Percentiles rank a stretch among this genome's conserved stretches.
Evolutionary conservation across 2,113 vertebrate species (phyloP).

Genomic region (Sinocyclocheilus maitianheensis): DNA sequence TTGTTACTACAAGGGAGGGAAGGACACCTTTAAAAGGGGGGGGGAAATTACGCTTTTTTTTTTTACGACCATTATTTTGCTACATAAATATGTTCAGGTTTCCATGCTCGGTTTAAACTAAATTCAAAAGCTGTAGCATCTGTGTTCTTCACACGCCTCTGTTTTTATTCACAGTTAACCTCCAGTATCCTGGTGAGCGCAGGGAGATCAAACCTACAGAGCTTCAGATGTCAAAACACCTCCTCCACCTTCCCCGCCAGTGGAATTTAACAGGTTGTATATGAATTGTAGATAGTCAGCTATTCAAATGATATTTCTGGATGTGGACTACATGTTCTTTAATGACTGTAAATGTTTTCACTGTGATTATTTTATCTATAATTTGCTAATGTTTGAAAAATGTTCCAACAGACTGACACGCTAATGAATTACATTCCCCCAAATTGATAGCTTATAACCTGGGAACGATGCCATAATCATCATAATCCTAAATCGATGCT

Average conservation of each 20-base stretch:
- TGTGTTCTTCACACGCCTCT: too few relatives aligned
- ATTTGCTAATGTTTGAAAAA: neutral
- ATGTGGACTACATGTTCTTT: neutral
- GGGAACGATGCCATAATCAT: conserved; percentile 27
- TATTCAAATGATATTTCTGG: neutral
- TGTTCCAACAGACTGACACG: neutral
- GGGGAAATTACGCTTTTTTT: too few relatives aligned
- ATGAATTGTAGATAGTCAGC: neutral
- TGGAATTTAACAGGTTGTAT: neutral
- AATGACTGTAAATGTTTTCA: neutral
- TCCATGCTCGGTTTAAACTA: too few relatives aligned
- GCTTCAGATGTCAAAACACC: conserved; percentile 9
- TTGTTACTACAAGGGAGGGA: too few relatives aligned
- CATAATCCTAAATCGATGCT: conserved; percentile 56
- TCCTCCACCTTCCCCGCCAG: conserved; percentile 14
- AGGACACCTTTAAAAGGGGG: neutral
- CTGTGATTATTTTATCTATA: neutral
- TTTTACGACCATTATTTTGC: too few relatives aligned
- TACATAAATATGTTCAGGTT: too few relatives aligned
- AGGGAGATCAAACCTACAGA: neutral
- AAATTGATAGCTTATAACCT: neutral
- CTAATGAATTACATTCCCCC: neutral
- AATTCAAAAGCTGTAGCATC: too few relatives aligned
- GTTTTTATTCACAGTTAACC: neutral
- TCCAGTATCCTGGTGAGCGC: neutral